Percentiles rank a stretch among this genome's conserved stretches.
phyloP scores from a whole-genome alignment of 1,140 invertebrate genomes.

The Mya arenaria region DNA sequence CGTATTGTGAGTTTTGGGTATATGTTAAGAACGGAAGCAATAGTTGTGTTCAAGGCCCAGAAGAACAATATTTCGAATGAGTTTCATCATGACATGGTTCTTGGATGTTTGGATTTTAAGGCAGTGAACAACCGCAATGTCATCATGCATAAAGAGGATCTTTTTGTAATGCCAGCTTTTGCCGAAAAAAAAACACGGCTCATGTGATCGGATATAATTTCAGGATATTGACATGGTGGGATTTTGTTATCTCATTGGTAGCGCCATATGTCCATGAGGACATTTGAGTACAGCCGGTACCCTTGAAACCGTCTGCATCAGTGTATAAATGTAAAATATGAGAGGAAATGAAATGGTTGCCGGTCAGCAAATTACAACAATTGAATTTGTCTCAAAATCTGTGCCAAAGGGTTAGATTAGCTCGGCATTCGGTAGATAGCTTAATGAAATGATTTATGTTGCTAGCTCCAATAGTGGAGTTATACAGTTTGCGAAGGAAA shows the following conservation, averaged over 20 bases:
- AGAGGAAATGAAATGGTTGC: neutral
- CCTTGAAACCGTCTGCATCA: constrained; percentile 14
- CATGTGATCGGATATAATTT: neutral
- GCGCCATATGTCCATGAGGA: neutral
- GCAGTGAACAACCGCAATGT: neutral
- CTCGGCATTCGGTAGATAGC: constrained; percentile 1
- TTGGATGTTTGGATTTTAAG: constrained; percentile 19
- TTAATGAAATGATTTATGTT: constrained; percentile 5
- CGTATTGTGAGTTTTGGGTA: neutral
- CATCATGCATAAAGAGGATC: neutral
- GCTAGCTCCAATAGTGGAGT: neutral
- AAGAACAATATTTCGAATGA: neutral
- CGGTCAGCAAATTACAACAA: neutral
- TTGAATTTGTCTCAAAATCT: neutral
- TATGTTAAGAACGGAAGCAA: neutral
- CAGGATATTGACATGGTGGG: constrained; percentile 3
- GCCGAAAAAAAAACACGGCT: neutral
- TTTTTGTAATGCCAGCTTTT: constrained; percentile 8
- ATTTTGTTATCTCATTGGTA: neutral
- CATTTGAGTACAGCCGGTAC: neutral
- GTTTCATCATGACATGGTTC: constrained; percentile 4
- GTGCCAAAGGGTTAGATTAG: constrained; percentile 4
- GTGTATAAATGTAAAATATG: neutral
- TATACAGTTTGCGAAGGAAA: constrained; percentile 19
- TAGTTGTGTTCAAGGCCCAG: neutral